phyloP scores from a whole-genome alignment of 1,140 invertebrate species.

The Camponotus pennsylvanicus region DNA sequence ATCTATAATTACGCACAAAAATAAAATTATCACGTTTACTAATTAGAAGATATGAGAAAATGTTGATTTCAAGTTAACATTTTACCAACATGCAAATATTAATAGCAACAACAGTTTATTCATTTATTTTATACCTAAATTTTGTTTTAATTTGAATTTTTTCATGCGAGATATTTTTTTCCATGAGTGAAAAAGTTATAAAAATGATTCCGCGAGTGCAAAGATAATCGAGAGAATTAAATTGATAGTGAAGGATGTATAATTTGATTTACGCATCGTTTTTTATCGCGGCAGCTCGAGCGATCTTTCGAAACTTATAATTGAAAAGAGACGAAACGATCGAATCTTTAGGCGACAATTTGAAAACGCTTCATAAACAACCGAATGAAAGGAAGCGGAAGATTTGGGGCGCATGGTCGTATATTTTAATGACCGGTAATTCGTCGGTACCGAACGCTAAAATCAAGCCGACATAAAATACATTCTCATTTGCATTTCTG shows the following conservation, averaged over 20 bases:
- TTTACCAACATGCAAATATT: not conserved
- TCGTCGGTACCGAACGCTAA: slow-evolving; percentile 23
- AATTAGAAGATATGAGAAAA: not conserved
- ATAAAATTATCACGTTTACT: slow-evolving; percentile 6
- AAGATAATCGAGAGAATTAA: slow-evolving; percentile 2
- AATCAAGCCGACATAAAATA: slow-evolving; percentile 33
- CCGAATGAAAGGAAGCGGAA: not conserved
- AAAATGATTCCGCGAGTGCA: not conserved
- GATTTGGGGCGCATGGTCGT: not conserved
- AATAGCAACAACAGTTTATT: not conserved
- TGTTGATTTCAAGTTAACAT: not conserved
- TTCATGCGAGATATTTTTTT: not conserved
- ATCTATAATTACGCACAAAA: not conserved
- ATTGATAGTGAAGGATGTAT: not conserved
- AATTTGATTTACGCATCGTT: slow-evolving; percentile 18
- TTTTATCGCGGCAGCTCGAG: not conserved
- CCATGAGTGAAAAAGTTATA: not conserved
- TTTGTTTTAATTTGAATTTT: not conserved
- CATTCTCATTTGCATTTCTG: slow-evolving; percentile 31
- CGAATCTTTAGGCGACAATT: not conserved
- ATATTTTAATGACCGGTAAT: slow-evolving; percentile 38
- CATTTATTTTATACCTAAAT: not conserved
- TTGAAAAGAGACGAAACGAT: slow-evolving; percentile 11
- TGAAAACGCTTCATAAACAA: slow-evolving; percentile 5
- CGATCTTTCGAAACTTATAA: slow-evolving; percentile 3